Percentiles rank a stretch among this genome's conserved stretches.
phyloP scores from a whole-genome alignment of 2,797 vertebrate genomes.

The Heteromormyrus szaboi region DNA sequence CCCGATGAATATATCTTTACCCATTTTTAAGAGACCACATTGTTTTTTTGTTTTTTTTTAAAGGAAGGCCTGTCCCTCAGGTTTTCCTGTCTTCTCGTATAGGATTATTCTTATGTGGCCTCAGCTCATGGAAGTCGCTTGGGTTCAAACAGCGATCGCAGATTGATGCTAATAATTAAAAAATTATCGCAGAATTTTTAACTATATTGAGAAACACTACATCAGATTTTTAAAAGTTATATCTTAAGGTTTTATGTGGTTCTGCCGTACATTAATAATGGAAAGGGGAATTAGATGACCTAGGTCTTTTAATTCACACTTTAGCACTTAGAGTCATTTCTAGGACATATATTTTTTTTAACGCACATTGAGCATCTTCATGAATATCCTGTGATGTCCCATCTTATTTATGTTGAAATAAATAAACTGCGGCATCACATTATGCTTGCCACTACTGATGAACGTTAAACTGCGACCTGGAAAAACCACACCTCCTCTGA shows the following conservation, averaged over 20 bases:
- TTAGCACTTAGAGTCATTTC: neutral
- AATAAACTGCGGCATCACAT: neutral
- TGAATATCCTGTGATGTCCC: neutral
- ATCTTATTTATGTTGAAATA: neutral
- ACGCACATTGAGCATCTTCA: neutral
- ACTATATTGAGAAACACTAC: neutral
- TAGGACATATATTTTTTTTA: neutral
- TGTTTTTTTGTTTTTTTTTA: neutral
- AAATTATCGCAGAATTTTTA: neutral
- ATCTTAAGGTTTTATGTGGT: neutral
- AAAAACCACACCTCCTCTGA: neutral
- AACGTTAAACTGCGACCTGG: neutral
- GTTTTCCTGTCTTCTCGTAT: neutral
- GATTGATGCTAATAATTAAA: neutral
- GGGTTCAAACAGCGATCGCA: neutral
- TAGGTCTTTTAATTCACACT: neutral
- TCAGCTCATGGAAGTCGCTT: neutral
- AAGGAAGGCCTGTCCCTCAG: neutral
- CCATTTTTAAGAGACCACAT: neutral
- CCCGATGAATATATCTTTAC: neutral
- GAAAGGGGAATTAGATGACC: neutral
- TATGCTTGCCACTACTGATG: neutral
- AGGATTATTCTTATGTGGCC: neutral
- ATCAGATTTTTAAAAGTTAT: neutral
- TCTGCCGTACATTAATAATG: neutral